Evolutionary conservation across 2,888 invertebrate species (phyloP).

Genomic region (Eupithecia pulchellata): DNA sequence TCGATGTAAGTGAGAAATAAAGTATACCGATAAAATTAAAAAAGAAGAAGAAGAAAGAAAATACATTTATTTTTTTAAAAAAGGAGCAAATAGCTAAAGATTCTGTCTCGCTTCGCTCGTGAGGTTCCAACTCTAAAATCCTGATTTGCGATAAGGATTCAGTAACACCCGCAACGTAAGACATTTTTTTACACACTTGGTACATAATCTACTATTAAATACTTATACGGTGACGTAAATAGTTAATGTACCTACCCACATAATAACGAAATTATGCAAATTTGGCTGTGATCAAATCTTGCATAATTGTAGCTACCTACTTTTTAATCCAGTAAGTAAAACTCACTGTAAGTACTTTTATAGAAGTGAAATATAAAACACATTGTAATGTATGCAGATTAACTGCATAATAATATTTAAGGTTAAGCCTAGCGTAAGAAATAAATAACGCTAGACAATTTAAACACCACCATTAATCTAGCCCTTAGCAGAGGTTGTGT

Average conservation of each 20-base stretch:
- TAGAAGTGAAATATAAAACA: neutral
- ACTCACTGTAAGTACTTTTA: neutral
- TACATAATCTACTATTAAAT: neutral
- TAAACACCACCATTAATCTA: neutral
- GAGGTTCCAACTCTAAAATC: too few species aligned
- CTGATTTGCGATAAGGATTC: too few species aligned
- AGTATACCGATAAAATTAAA: too few species aligned
- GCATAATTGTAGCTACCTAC: neutral
- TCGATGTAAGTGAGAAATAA: too few species aligned
- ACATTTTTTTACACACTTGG: neutral
- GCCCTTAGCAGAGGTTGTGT: too few species aligned
- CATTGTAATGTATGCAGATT: neutral
- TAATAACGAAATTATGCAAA: neutral
- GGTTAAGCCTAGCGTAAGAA: neutral
- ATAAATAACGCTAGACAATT: neutral
- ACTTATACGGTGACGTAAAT: neutral
- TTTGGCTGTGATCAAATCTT: neutral
- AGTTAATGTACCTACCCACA: neutral
- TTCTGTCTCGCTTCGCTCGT: too few species aligned
- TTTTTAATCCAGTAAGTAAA: neutral
- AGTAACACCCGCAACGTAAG: too few species aligned
- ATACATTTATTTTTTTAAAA: too few species aligned
- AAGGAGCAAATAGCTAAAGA: too few species aligned
- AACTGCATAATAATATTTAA: neutral
- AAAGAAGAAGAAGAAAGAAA: too few species aligned